Conservation (phyloP, 2,113 vertebrate species). For the Sylvicapra grimmia region DNA sequence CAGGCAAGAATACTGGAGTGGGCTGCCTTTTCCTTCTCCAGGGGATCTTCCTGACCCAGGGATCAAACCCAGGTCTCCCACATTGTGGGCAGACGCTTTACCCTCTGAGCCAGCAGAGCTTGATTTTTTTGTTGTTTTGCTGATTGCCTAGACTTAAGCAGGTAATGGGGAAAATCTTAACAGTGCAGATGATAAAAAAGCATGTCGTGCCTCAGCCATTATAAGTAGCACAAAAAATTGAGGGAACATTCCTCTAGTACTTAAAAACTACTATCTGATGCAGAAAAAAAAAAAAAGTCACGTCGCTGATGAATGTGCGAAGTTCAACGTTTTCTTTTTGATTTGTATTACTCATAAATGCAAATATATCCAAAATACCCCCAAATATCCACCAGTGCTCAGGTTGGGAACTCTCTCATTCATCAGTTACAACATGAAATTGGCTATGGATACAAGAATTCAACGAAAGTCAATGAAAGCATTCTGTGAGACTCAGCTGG, state of each 20-base stretch:
- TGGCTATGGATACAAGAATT: neutral
- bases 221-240: neutral
- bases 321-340: neutral
- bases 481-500: neutral
- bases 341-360: neutral
- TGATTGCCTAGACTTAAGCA: neutral
- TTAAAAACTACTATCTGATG: neutral
- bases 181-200: neutral
- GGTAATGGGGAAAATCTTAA: neutral
- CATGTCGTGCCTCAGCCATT: fast-evolving
- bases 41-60: no score
- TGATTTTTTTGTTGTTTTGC: neutral
- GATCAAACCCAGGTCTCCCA: no score
- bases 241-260: neutral
- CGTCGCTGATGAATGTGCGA: fast-evolving
- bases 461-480: neutral
- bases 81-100: no score
- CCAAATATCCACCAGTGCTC: neutral
- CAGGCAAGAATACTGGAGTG: no score
- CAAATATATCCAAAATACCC: neutral
- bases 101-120: no score
- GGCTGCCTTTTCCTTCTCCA: no score
- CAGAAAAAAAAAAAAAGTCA: neutral
- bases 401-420: neutral
- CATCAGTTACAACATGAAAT: fast-evolving